Evolutionary conservation across 2,888 invertebrate species (phyloP), one percentile per base, ranked within the genome.

Genomic region (Nebria salina): DNA sequence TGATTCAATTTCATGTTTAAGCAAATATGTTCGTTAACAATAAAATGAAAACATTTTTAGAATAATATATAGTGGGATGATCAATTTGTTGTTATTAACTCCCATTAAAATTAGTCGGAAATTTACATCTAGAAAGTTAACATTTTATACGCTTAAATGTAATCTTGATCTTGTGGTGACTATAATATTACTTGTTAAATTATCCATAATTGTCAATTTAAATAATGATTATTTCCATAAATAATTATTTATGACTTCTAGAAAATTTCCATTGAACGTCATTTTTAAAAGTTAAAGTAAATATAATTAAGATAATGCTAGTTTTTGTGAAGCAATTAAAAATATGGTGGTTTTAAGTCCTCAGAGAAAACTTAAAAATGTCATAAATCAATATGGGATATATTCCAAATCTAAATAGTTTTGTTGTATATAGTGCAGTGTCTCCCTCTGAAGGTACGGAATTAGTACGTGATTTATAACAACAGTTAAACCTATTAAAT

Each of bases 401-500:
- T 34, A 5, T 34, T 34, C 5, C 0, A 34, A 34, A 34, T 34
- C 34, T 34, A 34, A 34, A 34, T 34, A 34, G 2, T 0, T 34
- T 34, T 34, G 2, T 34, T 34, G 4, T 34, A 34, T 34, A 34
- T 34, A 34, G 34, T 34, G 1, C 5, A 34, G 34, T 34, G 34
- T 34, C 34, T 34, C 34, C 54, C 13, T 54, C 13, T 2, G 13
- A 54, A 54, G 13, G 54, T 54, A 54, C 54, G 8, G 8, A 54
- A 54, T 11, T 13, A 54, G 54, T 54, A 54, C 54, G 54, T 54
- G 54, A 54, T 54, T 54, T 54, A 54, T 54, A 54, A 70, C 70
- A 26, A 70, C 70, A 70, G 70, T 70, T 70, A 70, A 70, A 70
- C 15, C n/a, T 15, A 70, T 20, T 70, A 15, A 70, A 70, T 25